A percentile compares a stretch with the other conserved stretches of the same genome.
Evolutionary conservation across 2,797 vertebrate species (phyloP).

Genomic region (Pelochelys cantorii): DNA sequence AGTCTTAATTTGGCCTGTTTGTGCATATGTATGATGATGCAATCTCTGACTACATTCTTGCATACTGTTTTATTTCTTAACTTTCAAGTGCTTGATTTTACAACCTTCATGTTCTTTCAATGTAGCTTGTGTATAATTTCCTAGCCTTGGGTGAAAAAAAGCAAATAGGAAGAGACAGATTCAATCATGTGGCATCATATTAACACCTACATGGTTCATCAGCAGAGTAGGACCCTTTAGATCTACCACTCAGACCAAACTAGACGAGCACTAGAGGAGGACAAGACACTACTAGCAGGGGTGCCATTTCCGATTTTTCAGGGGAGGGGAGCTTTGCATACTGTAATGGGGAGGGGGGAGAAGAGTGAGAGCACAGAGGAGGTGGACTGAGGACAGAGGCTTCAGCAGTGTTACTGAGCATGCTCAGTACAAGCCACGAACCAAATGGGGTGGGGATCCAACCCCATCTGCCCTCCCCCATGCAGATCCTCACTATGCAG

Average conservation of each 20-base stretch:
- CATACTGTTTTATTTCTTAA: not conserved
- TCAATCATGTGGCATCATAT: not conserved
- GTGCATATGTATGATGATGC: not conserved
- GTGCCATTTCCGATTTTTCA: too few relatives aligned
- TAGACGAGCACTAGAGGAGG: not conserved
- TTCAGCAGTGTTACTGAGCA: too few relatives aligned
- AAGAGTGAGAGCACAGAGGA: too few relatives aligned
- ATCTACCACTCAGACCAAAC: not conserved
- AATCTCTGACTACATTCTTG: not conserved
- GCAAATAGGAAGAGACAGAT: not conserved
- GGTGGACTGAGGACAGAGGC: too few relatives aligned
- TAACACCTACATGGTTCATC: not conserved
- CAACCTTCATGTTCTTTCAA: not conserved
- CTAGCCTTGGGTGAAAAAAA: not conserved
- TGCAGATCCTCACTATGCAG: too few relatives aligned
- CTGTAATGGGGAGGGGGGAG: too few relatives aligned
- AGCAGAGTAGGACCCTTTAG: not conserved
- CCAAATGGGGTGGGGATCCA: too few relatives aligned
- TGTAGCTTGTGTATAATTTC: not conserved
- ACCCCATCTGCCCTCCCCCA: too few relatives aligned
- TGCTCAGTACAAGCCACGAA: too few relatives aligned
- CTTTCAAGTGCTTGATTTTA: not conserved
- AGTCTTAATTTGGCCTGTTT: not conserved
- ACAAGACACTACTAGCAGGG: not conserved
- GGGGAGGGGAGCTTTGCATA: too few relatives aligned